Evolutionary conservation across 2,888 invertebrate species (phyloP).

Genomic region (Temnothorax rugatulus): DNA sequence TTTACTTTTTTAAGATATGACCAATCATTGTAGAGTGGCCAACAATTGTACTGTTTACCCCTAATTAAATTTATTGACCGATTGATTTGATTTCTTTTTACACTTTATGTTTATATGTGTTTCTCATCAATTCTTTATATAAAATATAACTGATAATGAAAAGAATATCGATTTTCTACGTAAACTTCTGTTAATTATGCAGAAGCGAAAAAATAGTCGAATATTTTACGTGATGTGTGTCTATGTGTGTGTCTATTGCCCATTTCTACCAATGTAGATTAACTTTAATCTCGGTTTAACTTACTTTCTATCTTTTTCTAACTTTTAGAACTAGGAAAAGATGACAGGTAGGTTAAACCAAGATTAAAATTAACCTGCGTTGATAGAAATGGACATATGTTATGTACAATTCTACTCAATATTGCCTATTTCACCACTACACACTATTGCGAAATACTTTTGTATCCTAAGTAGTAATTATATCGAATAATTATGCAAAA

Average conservation of each 20-base stretch:
- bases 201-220: background rate
- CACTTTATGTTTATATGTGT: background rate
- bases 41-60: too few species aligned
- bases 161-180: background rate
- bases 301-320: too few species aligned
- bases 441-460: background rate
- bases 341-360: too few species aligned
- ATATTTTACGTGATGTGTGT: background rate
- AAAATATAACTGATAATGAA: background rate
- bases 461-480: background rate
- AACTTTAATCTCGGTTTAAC: too few species aligned
- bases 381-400: too few species aligned
- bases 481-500: background rate
- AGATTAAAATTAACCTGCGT: too few species aligned
- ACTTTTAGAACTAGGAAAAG: too few species aligned
- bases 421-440: background rate
- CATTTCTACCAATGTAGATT: too few species aligned
- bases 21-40: too few species aligned
- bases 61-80: background rate
- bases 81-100: background rate
- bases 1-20: too few species aligned
- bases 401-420: background rate
- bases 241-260: too few species aligned
- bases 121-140: background rate
- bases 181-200: background rate